Base-by-base conservation (phyloP, 2,113 vertebrate genomes). In the Phalacrocorax aristotelis region DNA sequence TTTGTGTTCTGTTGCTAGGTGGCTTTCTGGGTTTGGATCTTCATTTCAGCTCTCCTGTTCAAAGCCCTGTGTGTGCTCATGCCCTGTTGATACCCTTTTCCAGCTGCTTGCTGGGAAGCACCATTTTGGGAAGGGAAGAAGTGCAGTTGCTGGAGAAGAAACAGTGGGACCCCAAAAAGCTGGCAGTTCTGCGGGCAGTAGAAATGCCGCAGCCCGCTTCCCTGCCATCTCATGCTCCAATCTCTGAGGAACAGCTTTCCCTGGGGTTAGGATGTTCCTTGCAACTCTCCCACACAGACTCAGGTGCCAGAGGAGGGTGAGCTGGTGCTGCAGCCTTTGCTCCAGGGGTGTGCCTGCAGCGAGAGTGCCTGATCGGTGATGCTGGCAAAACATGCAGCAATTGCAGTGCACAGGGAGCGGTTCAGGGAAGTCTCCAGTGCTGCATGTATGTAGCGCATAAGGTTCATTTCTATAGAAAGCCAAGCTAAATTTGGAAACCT, bases 141-240 rank as follows among this genome's bases (percentile, higher is more conserved):
- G 38, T 57, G 8, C 64, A 49, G 18, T 40, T 54, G 27, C 49
- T 90, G 65, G 18, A 44, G 71, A n/a, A 75, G 34, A 51, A 83
- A 22, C 12, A 78, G 61, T 5, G 10, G 44, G 36, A 66, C 19
- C 23, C 42, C 17, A 44, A 44, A 51, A 70, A 57, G 29, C 22
- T 72, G 48, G 8, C 42, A 49, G 46, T 11, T 49, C 62, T 76
- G 30, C 1, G 4, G 85, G 54, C 58, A 48, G 4, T 7, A 34
- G 42, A 60, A 71, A 34, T 13, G 55, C 46, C 52, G 7, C 42
- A 15, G n/a, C 78, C 40, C 49, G 2, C 64, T 57, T 80, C 36
- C 34, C 48, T 60, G 44, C 55, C 0, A 0, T 32, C 13, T 27
- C 7, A 0, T n/a, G 21, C 76, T 77, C 36, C 44, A 42, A 0